Percentiles rank a stretch among this genome's conserved stretches.
Evolutionary conservation across 2,888 invertebrate species (phyloP).

Genomic region (Gasteruption jaculator): DNA sequence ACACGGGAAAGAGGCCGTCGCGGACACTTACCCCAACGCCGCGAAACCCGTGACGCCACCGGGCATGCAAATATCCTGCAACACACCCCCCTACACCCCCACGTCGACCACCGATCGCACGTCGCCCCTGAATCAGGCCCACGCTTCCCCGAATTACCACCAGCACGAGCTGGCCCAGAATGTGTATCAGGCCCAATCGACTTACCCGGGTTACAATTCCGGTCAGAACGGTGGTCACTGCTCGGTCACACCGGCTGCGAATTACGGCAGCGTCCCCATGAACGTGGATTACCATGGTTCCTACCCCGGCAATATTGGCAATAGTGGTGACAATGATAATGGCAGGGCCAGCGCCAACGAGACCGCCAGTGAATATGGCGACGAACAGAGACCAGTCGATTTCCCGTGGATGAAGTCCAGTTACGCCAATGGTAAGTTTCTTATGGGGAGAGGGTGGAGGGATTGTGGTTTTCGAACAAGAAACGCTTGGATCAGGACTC

Average conservation of each 20-base stretch:
- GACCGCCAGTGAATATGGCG: slow-evolving; percentile 24
- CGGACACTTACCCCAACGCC: slow-evolving; percentile 23
- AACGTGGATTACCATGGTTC: no score
- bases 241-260: no score
- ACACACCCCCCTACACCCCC: slow-evolving; percentile 36
- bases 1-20: slow-evolving; percentile 34
- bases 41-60: slow-evolving; percentile 11
- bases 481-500: no score
- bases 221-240: no score
- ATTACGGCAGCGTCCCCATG: no score
- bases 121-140: slow-evolving; percentile 33
- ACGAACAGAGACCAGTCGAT: slow-evolving; percentile 29
- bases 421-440: slow-evolving; percentile 29
- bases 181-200: slow-evolving; percentile 18
- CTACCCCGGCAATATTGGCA: slow-evolving; percentile 26
- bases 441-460: slow-evolving; percentile 1
- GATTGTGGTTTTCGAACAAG: no score
- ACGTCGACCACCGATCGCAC: slow-evolving; percentile 30
- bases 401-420: slow-evolving; percentile 44
- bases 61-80: slow-evolving; percentile 21
- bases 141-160: no score
- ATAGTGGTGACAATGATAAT: slow-evolving; percentile 26
- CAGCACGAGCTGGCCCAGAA: no score
- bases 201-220: slow-evolving; percentile 19
- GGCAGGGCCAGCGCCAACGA: slow-evolving; percentile 25